A percentile compares a stretch with the other conserved stretches of the same genome.
Conservation (phyloP, 2,113 vertebrate species). For the Zootoca vivipara region DNA sequence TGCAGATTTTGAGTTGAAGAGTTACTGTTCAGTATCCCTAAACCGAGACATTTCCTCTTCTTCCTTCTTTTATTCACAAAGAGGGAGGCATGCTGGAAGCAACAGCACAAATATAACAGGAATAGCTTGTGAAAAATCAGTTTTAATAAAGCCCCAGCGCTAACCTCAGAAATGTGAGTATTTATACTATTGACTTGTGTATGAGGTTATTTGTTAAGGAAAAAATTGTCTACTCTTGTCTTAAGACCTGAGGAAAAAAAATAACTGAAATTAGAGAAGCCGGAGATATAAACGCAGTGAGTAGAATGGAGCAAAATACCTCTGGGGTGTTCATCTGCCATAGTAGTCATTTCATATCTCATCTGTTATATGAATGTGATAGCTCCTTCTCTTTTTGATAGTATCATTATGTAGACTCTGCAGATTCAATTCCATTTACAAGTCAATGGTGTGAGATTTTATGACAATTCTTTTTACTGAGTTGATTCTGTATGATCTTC, state of each 20-base stretch:
- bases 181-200: slow-evolving; percentile 78
- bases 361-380: slow-evolving; percentile 79
- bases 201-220: slow-evolving; percentile 72
- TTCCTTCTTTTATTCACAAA: slow-evolving; percentile 3
- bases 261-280: slow-evolving; percentile 80
- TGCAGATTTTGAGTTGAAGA: slow-evolving; percentile 18
- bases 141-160: slow-evolving; percentile 79
- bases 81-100: background rate
- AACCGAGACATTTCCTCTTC: slow-evolving; percentile 15
- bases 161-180: slow-evolving; percentile 75
- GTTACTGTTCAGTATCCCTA: slow-evolving; percentile 38
- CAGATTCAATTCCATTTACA: slow-evolving; percentile 83
- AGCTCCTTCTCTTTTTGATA: slow-evolving; percentile 74
- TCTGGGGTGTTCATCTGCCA: slow-evolving; percentile 80
- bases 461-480: slow-evolving; percentile 76
- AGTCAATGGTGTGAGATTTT: slow-evolving; percentile 84
- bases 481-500: slow-evolving; percentile 72
- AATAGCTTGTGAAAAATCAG: slow-evolving; percentile 78
- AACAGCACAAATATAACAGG: slow-evolving; percentile 56
- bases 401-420: slow-evolving; percentile 78
- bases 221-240: slow-evolving; percentile 63
- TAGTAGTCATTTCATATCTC: slow-evolving; percentile 77
- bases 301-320: slow-evolving; percentile 80
- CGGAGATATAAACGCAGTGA: slow-evolving; percentile 74
- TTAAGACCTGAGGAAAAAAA: slow-evolving; percentile 76